Percentiles rank a stretch among this genome's conserved stretches.
These are phyloP conservation scores for Mus spretus DNA, from an alignment of 2,797 vertebrate species.

Conservation along the genomic window DNA sequence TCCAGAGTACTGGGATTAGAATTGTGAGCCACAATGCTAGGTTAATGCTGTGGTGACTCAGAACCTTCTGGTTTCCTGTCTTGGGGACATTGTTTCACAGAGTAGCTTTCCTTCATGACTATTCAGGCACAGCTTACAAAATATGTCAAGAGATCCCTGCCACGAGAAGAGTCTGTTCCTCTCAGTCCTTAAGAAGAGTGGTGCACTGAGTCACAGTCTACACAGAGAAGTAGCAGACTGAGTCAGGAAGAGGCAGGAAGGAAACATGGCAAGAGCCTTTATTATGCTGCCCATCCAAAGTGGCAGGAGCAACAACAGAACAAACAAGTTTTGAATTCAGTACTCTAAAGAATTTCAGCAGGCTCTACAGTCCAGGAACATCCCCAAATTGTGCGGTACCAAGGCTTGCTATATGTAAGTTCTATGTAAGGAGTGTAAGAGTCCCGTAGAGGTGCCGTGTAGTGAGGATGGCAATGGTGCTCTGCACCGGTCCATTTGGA, in stretches of 20 bases:
- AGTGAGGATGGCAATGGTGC: too few species aligned
- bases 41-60: neutral
- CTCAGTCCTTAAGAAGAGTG: neutral
- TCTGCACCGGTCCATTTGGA: neutral
- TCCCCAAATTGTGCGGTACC: neutral
- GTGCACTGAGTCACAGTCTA: neutral
- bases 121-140: too few species aligned
- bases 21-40: neutral
- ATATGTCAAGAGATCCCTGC: too few species aligned
- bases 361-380: too few species aligned
- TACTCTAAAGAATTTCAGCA: neutral
- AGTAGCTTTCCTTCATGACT: neutral
- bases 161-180: neutral
- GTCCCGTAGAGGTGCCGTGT: neutral
- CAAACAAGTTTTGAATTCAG: neutral
- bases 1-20: neutral
- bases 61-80: neutral
- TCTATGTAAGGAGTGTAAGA: neutral
- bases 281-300: neutral
- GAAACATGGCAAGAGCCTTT: neutral
- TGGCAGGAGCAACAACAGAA: neutral
- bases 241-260: neutral
- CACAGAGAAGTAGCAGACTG: neutral
- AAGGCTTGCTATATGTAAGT: neutral
- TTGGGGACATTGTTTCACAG: neutral